A percentile compares a stretch with the other conserved stretches of the same genome.
These are phyloP conservation scores for Fratercula arctica DNA, from an alignment of 2,797 vertebrate species.

Conservation along the genomic window DNA sequence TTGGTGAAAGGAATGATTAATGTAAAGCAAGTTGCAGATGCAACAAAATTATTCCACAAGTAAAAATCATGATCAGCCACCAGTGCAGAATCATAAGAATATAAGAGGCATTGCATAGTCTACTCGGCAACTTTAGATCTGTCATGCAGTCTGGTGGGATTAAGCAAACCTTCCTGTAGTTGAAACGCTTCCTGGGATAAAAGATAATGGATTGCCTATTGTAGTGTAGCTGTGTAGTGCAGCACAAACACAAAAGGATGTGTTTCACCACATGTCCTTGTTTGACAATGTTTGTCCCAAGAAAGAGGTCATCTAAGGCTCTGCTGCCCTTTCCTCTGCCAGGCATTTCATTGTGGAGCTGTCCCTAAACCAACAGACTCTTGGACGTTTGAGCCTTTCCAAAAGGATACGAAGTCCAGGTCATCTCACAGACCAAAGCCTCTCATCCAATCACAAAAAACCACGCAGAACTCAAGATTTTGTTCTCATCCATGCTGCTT, in stretches of 20 bases:
- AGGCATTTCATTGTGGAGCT: neutral
- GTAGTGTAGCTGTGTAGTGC: neutral
- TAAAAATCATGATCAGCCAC: neutral
- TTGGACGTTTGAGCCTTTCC: neutral
- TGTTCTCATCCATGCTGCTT: neutral
- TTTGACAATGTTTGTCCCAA: slow-evolving; percentile 19
- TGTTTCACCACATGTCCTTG: neutral
- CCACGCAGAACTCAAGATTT: neutral
- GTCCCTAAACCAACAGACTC: slow-evolving; percentile 35
- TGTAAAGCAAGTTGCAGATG: neutral
- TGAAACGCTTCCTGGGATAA: neutral
- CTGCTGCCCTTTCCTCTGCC: neutral
- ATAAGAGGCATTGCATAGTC: neutral
- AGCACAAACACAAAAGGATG: slow-evolving; percentile 21
- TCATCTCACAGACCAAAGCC: slow-evolving; percentile 11
- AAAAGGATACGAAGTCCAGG: slow-evolving; percentile 29
- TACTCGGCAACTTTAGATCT: fast-evolving
- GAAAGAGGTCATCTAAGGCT: slow-evolving; percentile 26
- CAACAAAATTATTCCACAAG: neutral
- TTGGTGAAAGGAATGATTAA: neutral
- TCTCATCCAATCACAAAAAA: neutral
- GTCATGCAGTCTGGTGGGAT: neutral
- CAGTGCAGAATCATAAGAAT: neutral
- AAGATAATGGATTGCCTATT: neutral
- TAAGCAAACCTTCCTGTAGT: neutral